Evolutionary conservation across 1,140 invertebrate genomes (phyloP), one percentile per base, ranked within the genome.

Genomic region (Brachionus manjavacas): DNA sequence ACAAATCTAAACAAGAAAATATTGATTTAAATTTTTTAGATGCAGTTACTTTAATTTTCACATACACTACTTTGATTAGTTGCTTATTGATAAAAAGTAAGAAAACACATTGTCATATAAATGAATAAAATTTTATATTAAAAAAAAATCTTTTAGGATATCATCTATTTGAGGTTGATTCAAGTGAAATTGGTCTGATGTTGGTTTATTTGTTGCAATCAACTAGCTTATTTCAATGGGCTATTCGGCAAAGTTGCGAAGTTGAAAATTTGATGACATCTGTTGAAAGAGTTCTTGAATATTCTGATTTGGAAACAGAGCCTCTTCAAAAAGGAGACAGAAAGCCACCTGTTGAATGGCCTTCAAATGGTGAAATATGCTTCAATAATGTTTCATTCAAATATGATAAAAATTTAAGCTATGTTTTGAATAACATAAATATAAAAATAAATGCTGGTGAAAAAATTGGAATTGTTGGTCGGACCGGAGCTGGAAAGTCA

Each of bases 151-250:
- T 55, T 55, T 52, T 0, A 52, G 52, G 20, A 60, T 60, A 60
- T 60, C n/a, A 23, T 16, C 8, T 60, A 60, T 60, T 60, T 20
- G 52, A 60, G 11, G 9, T 60, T 1, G 52, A 60, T 1, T 72
- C 81, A 70, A 93, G 94, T 0, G 91, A 93, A 85, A 94, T 95
- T 4, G 95, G 94, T 20, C 86, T 96, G 55, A 93, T 93, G 0
- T 92, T 96, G 79, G 93, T 94, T 1, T 94, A 95, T 87, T 92
- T 92, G 2, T 93, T 95, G 52, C 91, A 92, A 0, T 88, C 96
- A 70, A 93, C 93, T 23, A 93, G 93, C 2, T 92, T 94, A 90
- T 93, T 95, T 76, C 94, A 95, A 87, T 95, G 93, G 93, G 94
- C 94, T 1, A 93, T 96, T 83, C 90, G 93, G 74, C 94, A 95